Evolutionary conservation across 2,888 invertebrate genomes (phyloP).

Genomic region (Andrena haemorrhoa): DNA sequence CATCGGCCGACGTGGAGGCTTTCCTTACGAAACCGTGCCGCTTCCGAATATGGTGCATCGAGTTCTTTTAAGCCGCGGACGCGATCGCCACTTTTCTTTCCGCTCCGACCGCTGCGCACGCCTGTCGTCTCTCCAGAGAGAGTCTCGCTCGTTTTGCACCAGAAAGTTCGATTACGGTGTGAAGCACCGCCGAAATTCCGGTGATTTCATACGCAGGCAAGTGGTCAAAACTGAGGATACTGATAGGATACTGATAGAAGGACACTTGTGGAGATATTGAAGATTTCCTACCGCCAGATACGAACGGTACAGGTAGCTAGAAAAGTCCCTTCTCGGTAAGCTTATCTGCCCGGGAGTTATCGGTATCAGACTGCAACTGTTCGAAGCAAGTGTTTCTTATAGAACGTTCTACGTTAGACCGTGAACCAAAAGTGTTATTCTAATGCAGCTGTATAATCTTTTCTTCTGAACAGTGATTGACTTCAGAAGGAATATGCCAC

Average conservation of each 20-base stretch:
- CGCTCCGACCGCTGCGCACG: neutral
- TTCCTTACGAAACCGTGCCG: constrained; percentile 69
- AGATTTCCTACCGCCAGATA: neutral
- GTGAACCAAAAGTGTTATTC: too few species aligned
- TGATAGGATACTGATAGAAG: neutral
- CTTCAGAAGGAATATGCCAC: too few species aligned
- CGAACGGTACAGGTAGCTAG: neutral
- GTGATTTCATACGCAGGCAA: neutral
- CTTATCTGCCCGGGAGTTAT: neutral
- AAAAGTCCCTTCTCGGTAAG: neutral
- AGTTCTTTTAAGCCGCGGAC: constrained; percentile 60
- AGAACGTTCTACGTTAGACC: too few species aligned
- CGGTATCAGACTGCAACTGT: neutral
- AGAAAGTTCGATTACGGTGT: constrained; percentile 34
- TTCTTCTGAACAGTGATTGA: too few species aligned
- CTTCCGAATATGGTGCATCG: constrained; percentile 76
- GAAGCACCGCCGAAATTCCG: constrained; percentile 14
- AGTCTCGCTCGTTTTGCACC: constrained; percentile 34
- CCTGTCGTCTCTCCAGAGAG: constrained; percentile 21
- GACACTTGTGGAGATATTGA: neutral
- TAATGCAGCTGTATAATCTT: too few species aligned
- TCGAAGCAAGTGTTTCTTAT: constrained; percentile 30
- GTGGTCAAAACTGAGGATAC: neutral
- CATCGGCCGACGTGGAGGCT: constrained; percentile 52
- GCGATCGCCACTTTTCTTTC: constrained; percentile 51